Conservation (phyloP, 2,888 invertebrate genomes). For the Eupithecia pulchellata region DNA sequence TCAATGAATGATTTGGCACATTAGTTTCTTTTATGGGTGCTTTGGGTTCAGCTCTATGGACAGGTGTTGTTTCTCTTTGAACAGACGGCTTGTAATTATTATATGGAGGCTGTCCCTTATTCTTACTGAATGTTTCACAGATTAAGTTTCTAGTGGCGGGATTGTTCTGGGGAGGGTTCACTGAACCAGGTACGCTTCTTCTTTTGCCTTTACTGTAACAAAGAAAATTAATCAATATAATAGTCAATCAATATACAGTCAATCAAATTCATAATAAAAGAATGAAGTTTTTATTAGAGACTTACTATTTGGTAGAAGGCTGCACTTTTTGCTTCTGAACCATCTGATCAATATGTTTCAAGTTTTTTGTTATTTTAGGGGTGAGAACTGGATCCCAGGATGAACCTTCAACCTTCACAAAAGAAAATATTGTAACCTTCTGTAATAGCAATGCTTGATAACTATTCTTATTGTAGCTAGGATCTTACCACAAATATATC, state of each 20-base stretch:
- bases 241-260: too few species aligned
- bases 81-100: constrained; percentile 8
- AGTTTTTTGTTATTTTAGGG: constrained; percentile 68
- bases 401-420: constrained; percentile 63
- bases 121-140: constrained; percentile 45
- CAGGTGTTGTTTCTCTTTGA: constrained; percentile 5
- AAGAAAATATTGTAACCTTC: not conserved
- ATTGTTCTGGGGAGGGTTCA: constrained; percentile 20
- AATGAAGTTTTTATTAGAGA: constrained; percentile 21
- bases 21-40: not conserved
- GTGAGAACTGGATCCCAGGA: constrained; percentile 66
- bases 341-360: constrained; percentile 77
- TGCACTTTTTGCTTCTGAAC: constrained; percentile 69
- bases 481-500: constrained; percentile 73
- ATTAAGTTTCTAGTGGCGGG: constrained; percentile 41
- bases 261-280: not conserved
- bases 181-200: constrained; percentile 61
- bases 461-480: not conserved
- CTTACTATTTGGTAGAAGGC: constrained; percentile 64
- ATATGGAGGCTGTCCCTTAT: not conserved
- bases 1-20: not conserved
- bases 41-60: not conserved
- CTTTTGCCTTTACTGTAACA: constrained; percentile 71
- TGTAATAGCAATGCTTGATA: not conserved
- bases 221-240: constrained; percentile 9